Evolutionary conservation across 2,113 vertebrate species (phyloP).

Genomic region (Eclectus roratus): DNA sequence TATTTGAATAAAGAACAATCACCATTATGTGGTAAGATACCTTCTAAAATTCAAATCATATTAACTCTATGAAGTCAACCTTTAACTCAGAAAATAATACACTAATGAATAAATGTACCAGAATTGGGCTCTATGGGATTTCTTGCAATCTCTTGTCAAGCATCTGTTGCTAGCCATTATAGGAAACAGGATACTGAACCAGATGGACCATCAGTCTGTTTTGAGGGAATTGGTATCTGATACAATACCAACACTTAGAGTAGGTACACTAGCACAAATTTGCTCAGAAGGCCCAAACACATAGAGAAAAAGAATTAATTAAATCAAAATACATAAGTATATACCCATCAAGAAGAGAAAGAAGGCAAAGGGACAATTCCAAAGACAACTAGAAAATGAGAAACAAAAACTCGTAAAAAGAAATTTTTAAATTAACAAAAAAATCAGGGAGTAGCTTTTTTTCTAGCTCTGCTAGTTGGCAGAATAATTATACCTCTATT

Average conservation of each 20-base stretch:
- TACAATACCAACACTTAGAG: slow-evolving; percentile 21
- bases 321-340: neutral
- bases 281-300: neutral
- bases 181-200: slow-evolving; percentile 62
- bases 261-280: neutral
- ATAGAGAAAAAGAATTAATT: neutral
- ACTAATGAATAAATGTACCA: slow-evolving; percentile 37
- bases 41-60: neutral
- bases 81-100: slow-evolving; percentile 22
- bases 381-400: neutral
- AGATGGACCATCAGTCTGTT: slow-evolving; percentile 58
- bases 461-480: neutral
- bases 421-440: neutral
- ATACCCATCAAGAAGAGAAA: neutral
- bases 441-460: neutral
- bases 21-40: neutral
- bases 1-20: neutral
- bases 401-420: neutral
- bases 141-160: slow-evolving; percentile 42
- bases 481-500: slow-evolving; percentile 30
- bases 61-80: neutral
- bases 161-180: slow-evolving; percentile 60
- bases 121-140: slow-evolving; percentile 41
- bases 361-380: neutral
- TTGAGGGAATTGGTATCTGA: slow-evolving; percentile 39